Evolutionary conservation across 2,797 vertebrate species (phyloP), one percentile per base, ranked within the genome.

Genomic region (Coregonus ussuriensis): DNA sequence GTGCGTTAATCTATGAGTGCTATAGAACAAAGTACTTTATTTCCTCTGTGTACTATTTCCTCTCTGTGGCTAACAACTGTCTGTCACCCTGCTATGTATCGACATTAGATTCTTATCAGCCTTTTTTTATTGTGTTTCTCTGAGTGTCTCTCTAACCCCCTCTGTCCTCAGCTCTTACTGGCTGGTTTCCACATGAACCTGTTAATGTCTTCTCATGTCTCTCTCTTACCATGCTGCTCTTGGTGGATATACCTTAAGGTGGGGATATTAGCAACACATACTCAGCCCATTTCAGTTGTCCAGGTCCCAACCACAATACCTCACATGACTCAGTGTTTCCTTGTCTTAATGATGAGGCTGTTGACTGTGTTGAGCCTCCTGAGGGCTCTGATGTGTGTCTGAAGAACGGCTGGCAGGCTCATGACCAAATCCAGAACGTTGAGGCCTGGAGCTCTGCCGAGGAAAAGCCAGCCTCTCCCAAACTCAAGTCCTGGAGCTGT

Each of bases 401-500:
- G 87, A 96, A 95, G 86, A 96, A 95, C 0, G 94, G 94, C 81
- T 97, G 95, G 95, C 94, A 95, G 76, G 94, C 94, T 25, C 7
- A 59, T 6, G n/a, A 21, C 91, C 92, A 89, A 81, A 92, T 92
- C 51, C 95, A 95, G 74, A 94, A 95, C 15, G 72, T 91, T 33
- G 94, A 95, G 88, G 88, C 93, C 53, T 96, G 94, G 95, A 95
- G 94, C 85, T 95, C 94, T 31, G 33, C 51, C 84, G 94, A 93
- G 0, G 94, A 95, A 82, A 95, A 96, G 83, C 65, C 88, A 0
- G 77, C 93, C 4, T 94, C 94, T 81, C 93, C 95, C 72, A 96
- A 96, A 86, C 89, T 94, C 70, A 96, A 96, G 88, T 97, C 96
- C 54, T 93, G 94, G 54, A 96, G 96, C 82, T 97, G 93, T 9